Base-by-base conservation (phyloP, 1,140 invertebrate species). In the Pectinophora gossypiella region DNA sequence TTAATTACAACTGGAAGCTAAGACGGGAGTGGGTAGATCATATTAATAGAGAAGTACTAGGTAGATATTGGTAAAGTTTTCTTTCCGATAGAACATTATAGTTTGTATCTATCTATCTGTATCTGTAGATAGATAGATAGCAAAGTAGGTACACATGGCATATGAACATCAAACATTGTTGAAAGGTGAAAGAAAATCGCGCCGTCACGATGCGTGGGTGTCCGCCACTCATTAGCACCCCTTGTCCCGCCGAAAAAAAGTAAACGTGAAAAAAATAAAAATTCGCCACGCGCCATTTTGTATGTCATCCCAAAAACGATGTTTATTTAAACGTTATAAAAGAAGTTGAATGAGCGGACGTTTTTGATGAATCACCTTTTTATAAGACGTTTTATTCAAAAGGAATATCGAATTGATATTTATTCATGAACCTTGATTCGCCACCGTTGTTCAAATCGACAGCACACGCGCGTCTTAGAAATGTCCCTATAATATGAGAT, bases 311-410 rank as follows among this genome's bases (percentile, higher is more conserved):
- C 70, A 74, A 80, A 79, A 81, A 77, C 64, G 68, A 77, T 86
- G 82, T 86, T 86, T 82, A 85, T 85, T 85, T 85, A 84, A 82
- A 79, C 64, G 70, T 71, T 81, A 80, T 84, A 82, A 85, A 82
- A 79, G 75, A 76, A 47, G 52, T 64, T 72, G 70, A 79, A 75
- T 71, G 64, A 68, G 48, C 56, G 49, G 62, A 73, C 60, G 49
- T 77, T 79, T 85, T 83, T 86, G 83, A 86, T 86, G 81, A 81
- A 86, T 86, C 76, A 68, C 62, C 64, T 76, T 86, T 86, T 86
- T 81, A 86, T 84, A 77, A 71, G 74, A 79, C 72, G 67, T 72
- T 75, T 76, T 67, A 82, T 85, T 81, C 57, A 77, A 82, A 81
- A 75, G 69, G 72, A 77, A 82, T 84, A 84, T 77, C 64, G 73